phyloP scores from a whole-genome alignment of 92 coral and sea anemone species.

The Pocillopora grandis region DNA sequence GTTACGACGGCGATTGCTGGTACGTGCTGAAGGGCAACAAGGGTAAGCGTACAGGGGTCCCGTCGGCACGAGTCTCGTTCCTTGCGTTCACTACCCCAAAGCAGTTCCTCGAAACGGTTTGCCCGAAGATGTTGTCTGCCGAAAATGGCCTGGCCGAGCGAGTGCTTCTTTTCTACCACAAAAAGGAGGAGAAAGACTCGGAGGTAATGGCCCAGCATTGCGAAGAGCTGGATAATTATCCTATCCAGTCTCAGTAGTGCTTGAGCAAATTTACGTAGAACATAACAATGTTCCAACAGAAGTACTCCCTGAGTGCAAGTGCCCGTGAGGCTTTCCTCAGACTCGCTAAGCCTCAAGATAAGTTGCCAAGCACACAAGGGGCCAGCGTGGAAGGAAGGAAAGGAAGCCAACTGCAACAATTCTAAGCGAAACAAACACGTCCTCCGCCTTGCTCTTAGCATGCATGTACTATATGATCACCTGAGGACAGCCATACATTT shows the following conservation, averaged over 20 bases:
- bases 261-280: constrained; percentile 57
- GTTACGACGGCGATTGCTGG: constrained; percentile 64
- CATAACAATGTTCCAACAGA: constrained; percentile 41
- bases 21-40: constrained; percentile 52
- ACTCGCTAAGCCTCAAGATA: no score
- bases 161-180: constrained; percentile 49
- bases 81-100: no score
- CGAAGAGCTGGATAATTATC: no score
- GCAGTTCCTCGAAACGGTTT: no score
- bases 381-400: background rate
- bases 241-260: background rate
- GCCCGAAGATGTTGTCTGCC: no score
- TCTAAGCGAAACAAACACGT: constrained; percentile 45
- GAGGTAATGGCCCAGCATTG: constrained; percentile 9
- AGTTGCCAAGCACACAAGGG: no score
- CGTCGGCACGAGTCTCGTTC: background rate
- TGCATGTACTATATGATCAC: background rate
- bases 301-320: background rate
- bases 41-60: constrained; percentile 35
- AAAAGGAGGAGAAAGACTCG: constrained; percentile 25
- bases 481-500: no score
- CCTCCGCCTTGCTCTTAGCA: constrained; percentile 12
- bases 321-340: no score
- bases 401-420: constrained; percentile 13
- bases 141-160: constrained; percentile 35